Conservation (phyloP, 2,113 vertebrate species). For the Rhipidura dahli region DNA sequence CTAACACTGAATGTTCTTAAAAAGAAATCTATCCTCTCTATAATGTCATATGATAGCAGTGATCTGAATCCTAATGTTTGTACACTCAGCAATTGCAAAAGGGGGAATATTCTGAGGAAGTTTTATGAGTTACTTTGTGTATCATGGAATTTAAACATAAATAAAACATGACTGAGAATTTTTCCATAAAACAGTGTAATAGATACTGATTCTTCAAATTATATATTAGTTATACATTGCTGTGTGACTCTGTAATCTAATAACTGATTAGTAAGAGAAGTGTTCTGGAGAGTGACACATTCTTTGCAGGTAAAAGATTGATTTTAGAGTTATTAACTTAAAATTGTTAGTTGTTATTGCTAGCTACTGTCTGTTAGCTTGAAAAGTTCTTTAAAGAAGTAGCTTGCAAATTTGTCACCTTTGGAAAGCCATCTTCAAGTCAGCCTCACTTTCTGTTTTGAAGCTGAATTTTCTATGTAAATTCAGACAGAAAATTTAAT, state of each 20-base stretch:
- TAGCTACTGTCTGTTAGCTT: not conserved
- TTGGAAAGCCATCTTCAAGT: not conserved
- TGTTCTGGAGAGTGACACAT: not conserved
- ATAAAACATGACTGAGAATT: not conserved
- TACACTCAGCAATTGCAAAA: not conserved
- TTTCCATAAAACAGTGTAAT: not conserved
- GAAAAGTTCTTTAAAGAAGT: not conserved
- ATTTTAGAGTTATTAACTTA: not conserved
- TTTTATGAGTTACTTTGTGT: not conserved
- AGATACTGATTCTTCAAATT: not conserved
- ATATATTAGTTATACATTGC: not conserved
- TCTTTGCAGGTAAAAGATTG: not conserved
- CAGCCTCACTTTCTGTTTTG: not conserved
- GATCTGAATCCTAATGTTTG: not conserved
- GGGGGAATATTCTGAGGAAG: not conserved
- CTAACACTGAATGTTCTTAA: not conserved
- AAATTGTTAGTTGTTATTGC: not conserved
- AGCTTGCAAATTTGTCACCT: not conserved
- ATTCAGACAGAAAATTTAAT: not conserved
- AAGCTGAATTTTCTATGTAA: not conserved
- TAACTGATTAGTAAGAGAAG: not conserved
- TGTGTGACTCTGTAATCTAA: not conserved
- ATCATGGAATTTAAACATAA: not conserved
- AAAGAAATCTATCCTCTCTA: not conserved
- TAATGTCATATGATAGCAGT: not conserved